A percentile compares a stretch with the other conserved stretches of the same genome.
Evolutionary conservation across 2,888 invertebrate species (phyloP).

Genomic region (Rotaria magnacalcarata): DNA sequence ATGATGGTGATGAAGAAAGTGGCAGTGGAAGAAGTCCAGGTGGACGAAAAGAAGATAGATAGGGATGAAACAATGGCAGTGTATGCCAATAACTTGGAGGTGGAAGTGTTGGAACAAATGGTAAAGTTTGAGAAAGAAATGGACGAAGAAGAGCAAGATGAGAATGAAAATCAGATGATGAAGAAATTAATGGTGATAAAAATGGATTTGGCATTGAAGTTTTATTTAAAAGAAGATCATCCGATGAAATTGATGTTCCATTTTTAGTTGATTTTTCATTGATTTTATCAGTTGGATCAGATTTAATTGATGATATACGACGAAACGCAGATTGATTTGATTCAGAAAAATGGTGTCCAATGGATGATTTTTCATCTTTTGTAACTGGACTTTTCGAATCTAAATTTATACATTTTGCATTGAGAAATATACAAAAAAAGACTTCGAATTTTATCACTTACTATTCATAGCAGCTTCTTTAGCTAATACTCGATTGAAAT

Average conservation of each 20-base stretch:
- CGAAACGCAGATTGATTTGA: slow-evolving; percentile 31
- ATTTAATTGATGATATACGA: background rate
- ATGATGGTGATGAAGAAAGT: background rate
- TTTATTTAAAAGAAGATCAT: background rate
- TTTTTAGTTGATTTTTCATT: background rate
- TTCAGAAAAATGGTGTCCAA: slow-evolving; percentile 6
- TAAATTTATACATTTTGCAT: background rate
- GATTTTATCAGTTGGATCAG: background rate
- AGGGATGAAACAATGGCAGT: background rate
- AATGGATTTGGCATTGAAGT: background rate
- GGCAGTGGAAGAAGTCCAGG: background rate
- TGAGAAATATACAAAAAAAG: background rate
- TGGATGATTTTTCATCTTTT: background rate
- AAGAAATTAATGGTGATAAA: background rate
- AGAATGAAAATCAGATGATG: slow-evolving; percentile 7
- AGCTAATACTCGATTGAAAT: background rate
- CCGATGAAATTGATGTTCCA: background rate
- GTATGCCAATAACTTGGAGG: background rate
- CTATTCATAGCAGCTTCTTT: background rate
- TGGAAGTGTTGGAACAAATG: background rate
- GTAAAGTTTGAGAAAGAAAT: slow-evolving; percentile 8
- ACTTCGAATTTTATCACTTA: background rate
- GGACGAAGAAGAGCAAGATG: slow-evolving; percentile 2
- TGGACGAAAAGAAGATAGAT: background rate
- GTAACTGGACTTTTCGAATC: slow-evolving; percentile 13